These are phyloP conservation scores for Tachina grossa DNA, from an alignment of 2,888 invertebrate species.

Conservation along the genomic window DNA sequence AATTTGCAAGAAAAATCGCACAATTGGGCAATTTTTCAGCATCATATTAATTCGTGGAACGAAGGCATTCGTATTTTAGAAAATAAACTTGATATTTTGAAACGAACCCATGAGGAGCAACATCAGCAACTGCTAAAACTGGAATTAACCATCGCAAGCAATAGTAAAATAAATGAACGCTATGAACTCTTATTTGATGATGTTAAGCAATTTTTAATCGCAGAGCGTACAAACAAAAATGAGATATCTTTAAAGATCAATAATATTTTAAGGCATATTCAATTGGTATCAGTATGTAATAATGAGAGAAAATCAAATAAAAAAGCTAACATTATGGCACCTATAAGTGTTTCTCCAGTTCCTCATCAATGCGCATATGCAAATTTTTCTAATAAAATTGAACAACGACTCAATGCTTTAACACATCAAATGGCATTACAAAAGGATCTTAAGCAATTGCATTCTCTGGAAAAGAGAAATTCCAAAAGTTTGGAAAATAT, in stretches of 20 bases:
- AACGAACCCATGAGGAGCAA: conserved; percentile 78
- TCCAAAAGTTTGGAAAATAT: conserved; percentile 78
- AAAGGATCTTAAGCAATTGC: conserved; percentile 73
- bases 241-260: conserved; percentile 75
- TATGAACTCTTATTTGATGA: conserved; percentile 66
- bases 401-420: conserved; percentile 70
- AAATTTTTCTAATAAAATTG: conserved; percentile 68
- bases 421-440: conserved; percentile 72
- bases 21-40: conserved; percentile 84
- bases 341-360: conserved; percentile 59
- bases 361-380: conserved; percentile 15
- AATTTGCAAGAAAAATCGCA: conserved; percentile 83
- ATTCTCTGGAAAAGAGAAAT: conserved; percentile 71
- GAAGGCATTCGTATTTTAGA: conserved; percentile 84
- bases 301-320: conserved; percentile 51
- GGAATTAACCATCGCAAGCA: conserved; percentile 24
- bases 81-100: conserved; percentile 83
- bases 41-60: conserved; percentile 84
- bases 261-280: conserved; percentile 75
- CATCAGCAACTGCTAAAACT: conserved; percentile 77
- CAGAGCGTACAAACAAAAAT: conserved; percentile 71
- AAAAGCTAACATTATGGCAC: conserved; percentile 72
- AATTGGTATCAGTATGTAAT: conserved; percentile 64
- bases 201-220: conserved; percentile 67
- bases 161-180: conserved; percentile 57